Evolutionary conservation across 1,140 invertebrate species (phyloP).

Genomic region (Tetranychus cinnabarinus): DNA sequence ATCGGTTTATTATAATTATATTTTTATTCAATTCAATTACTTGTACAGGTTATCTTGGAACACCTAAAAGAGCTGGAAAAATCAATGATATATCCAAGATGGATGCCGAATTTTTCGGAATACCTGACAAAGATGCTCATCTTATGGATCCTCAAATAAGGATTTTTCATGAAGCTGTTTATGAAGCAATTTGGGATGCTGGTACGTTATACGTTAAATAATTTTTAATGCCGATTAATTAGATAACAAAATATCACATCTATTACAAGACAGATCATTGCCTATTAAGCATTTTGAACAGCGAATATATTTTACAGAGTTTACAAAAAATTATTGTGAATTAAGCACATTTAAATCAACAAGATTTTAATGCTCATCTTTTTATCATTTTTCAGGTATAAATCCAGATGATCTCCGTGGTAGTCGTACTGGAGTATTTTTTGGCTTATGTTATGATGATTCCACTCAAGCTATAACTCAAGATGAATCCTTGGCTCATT

Average conservation of each 20-base stretch:
- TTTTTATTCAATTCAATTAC: no score
- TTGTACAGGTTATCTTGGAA: not conserved
- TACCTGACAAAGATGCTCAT: constrained; percentile 69
- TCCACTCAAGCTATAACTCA: not conserved
- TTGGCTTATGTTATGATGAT: constrained; percentile 28
- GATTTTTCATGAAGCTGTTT: constrained; percentile 60
- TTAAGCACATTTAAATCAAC: not conserved
- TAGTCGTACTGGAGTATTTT: constrained; percentile 62
- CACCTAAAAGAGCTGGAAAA: not conserved
- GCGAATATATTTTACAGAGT: no score
- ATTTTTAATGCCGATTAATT: no score
- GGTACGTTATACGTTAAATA: constrained; percentile 22
- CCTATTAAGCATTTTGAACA: no score
- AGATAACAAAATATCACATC: no score
- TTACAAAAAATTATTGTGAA: no score
- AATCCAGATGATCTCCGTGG: constrained; percentile 7
- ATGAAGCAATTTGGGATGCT: constrained; percentile 80
- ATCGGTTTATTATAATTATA: no score
- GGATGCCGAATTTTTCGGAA: constrained; percentile 72
- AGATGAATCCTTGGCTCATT: not conserved
- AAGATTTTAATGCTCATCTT: not conserved
- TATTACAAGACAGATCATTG: no score
- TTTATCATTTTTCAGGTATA: not conserved
- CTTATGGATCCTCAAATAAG: constrained; percentile 83
- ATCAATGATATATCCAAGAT: constrained; percentile 43